Evolutionary conservation across 64 coral and sea anemone genomes (phyloP), one percentile per base, ranked within the genome.

Genomic region (Actinia equina): DNA sequence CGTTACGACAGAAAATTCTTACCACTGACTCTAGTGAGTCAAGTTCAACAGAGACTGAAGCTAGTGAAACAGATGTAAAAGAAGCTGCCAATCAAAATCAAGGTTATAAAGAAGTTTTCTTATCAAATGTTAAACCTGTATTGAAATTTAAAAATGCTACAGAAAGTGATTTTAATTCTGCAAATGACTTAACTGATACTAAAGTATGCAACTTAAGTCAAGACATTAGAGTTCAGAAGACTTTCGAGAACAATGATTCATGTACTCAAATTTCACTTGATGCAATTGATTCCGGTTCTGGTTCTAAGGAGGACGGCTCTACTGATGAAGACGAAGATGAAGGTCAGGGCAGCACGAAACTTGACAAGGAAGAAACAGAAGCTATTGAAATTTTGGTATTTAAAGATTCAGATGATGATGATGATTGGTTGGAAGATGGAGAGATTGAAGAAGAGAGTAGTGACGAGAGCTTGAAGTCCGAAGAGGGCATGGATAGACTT

Each of bases 391-490:
- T 81, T 49, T 22, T 81, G 49, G 44, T 81, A 81, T 81, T 25
- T 49, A 54, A 37, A 15, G 53, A 42, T 37, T 83, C 8, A 17
- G 55, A 62, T 58, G 89, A 86, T 58, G 53, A 37, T n/a, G n/a
- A 85, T 52, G 83, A 86, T 23, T 52, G 84, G 22, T 51, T 63
- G 17, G 78, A 81, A 81, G 49, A 81, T 19, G 80, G 88, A 19
- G 19, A 74, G 69, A 74, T 74, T 74, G 26, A 30, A 41, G 4
- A 23, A 14, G 69, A 74, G 6, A 74, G 69, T 3, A 41, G 25
- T 74, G 69, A 74, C 13, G 69, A 74, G 7, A 74, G 26, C 26
- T 9, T 25, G 3, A 12, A 71, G 2, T 37, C 26, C 10, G 67
- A 71, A 27, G 67, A 74, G 9, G 11, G 13, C 19, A 13, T 37